Evolutionary conservation across 2,888 invertebrate species (phyloP).

Genomic region (Nasonovia ribisnigri): DNA sequence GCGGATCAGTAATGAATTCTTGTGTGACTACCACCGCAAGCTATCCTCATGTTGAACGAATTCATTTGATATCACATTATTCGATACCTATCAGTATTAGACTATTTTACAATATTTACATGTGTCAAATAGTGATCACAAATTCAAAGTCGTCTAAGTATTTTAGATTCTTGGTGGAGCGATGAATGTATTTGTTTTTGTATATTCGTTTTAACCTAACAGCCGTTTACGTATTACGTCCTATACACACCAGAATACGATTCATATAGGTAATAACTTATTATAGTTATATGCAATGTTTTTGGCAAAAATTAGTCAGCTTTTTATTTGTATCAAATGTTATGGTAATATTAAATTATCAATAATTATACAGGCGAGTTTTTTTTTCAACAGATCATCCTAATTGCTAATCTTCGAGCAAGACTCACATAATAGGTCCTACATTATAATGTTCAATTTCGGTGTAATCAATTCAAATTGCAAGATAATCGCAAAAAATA

Average conservation of each 20-base stretch:
- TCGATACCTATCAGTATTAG: background rate
- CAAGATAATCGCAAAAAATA: background rate
- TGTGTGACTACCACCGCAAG: too few species aligned
- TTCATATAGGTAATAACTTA: too few species aligned
- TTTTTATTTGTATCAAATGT: background rate
- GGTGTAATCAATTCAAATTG: background rate
- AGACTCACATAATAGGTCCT: background rate
- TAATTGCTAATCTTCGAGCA: background rate
- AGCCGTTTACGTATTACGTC: background rate
- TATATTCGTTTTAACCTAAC: background rate
- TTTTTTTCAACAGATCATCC: background rate
- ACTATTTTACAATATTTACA: background rate
- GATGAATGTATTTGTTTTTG: background rate
- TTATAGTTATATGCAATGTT: too few species aligned
- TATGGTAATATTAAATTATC: background rate
- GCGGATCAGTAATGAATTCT: too few species aligned
- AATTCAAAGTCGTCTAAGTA: background rate
- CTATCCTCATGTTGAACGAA: too few species aligned
- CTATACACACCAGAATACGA: too few species aligned
- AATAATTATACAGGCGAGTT: background rate
- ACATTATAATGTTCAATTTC: background rate
- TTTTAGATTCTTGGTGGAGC: background rate
- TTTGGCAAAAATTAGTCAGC: background rate
- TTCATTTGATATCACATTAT: too few species aligned
- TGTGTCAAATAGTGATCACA: background rate